A percentile compares a stretch with the other conserved stretches of the same genome.
These are phyloP conservation scores for Ianthella basta DNA, from an alignment of 37 sponge, comb jelly and placozoan genomes.

Conservation along the genomic window DNA sequence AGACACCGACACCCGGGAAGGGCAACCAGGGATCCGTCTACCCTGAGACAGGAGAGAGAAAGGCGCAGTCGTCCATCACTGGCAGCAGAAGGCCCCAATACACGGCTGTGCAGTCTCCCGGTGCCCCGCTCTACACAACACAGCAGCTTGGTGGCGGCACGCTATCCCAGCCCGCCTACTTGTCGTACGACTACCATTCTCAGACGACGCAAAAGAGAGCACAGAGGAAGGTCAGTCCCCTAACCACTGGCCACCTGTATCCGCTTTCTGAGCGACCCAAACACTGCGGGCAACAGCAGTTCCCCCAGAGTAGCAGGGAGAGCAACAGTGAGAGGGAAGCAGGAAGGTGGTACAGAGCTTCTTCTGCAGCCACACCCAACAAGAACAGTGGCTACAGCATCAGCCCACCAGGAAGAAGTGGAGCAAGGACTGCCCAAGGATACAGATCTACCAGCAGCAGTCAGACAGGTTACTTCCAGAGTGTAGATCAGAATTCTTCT, in stretches of 20 bases:
- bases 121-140: neutral
- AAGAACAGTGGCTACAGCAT: neutral
- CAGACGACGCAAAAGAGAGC: neutral
- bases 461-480: neutral
- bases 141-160: neutral
- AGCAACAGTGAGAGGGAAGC: neutral
- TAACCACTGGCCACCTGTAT: neutral
- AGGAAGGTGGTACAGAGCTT: constrained; percentile 1
- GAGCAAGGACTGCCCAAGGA: neutral
- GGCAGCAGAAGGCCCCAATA: neutral
- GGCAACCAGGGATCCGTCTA: neutral
- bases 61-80: neutral
- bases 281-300: neutral
- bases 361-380: neutral
- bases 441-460: neutral
- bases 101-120: neutral
- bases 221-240: neutral
- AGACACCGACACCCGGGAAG: neutral
- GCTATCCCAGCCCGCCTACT: constrained; percentile 20
- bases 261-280: neutral
- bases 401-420: neutral
- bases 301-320: neutral
- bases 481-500: neutral
- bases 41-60: constrained; percentile 29
- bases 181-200: neutral